phyloP scores from a whole-genome alignment of 2,113 vertebrate species.

The Aegithalos caudatus region DNA sequence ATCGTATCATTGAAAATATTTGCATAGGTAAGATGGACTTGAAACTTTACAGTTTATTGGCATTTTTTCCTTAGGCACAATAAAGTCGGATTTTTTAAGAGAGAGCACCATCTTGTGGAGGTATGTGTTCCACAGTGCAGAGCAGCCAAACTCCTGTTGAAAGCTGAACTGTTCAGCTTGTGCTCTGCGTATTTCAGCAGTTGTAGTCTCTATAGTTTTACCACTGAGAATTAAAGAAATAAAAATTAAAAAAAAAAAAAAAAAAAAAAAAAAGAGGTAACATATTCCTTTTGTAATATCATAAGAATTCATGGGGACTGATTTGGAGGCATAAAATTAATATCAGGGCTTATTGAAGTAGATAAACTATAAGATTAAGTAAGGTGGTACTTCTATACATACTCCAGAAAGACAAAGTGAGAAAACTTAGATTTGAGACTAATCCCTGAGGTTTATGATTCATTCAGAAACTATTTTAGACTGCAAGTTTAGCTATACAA shows the following conservation, averaged over 20 bases:
- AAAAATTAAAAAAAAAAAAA: background rate
- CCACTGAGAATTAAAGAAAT: background rate
- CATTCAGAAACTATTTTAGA: background rate
- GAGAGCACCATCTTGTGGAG: slow-evolving; percentile 72
- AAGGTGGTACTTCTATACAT: background rate
- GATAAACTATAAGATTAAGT: background rate
- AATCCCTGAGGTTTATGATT: background rate
- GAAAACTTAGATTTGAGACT: background rate
- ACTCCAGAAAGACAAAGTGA: background rate
- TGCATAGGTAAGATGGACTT: background rate
- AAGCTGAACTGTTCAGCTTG: rapidly evolving
- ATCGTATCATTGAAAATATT: background rate
- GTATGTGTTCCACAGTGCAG: background rate
- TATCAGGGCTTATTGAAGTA: background rate
- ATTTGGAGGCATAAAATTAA: background rate
- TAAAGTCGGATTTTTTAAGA: slow-evolving; percentile 23
- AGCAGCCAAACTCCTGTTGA: background rate
- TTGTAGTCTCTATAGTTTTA: background rate
- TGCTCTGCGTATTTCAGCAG: background rate
- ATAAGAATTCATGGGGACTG: background rate
- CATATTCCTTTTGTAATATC: background rate
- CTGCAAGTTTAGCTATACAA: background rate
- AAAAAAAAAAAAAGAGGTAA: background rate
- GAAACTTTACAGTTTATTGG: background rate
- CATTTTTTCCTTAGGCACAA: background rate